Percentiles rank a stretch among this genome's conserved stretches.
These are phyloP conservation scores for Diploscapter pachys DNA, from an alignment of 1,140 invertebrate genomes.

Conservation along the genomic window DNA sequence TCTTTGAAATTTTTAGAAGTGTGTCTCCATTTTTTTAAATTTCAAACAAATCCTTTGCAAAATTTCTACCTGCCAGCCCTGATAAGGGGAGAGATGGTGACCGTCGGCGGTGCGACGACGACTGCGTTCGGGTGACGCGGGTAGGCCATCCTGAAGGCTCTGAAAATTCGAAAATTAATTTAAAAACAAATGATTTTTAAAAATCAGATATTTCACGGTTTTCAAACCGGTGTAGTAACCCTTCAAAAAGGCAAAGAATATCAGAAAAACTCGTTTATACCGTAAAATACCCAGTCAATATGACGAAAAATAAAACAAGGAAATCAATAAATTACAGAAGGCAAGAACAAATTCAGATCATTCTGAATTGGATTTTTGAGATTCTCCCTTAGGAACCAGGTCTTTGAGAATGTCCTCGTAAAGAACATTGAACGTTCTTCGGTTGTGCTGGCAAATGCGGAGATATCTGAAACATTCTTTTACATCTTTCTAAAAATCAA, in stretches of 20 bases:
- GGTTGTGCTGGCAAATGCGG: conserved; percentile 20
- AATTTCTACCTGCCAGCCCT: conserved; percentile 40
- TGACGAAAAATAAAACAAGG: neutral
- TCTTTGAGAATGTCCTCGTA: conserved; percentile 9
- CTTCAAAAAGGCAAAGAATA: neutral
- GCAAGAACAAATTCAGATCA: neutral
- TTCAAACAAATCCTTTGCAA: neutral
- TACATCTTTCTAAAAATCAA: neutral
- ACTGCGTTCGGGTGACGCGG: conserved; percentile 47
- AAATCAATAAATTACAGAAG: neutral
- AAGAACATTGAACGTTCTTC: conserved; percentile 6
- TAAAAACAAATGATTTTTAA: neutral
- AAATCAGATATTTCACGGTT: conserved; percentile 2
- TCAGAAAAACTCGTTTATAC: neutral
- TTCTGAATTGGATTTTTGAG: neutral
- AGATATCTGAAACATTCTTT: conserved; percentile 11
- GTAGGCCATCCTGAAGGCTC: conserved; percentile 5
- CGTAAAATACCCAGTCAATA: neutral
- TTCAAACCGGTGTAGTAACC: neutral
- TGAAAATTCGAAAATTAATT: too few species aligned
- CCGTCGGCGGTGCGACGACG: conserved; percentile 47
- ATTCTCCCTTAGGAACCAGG: neutral
- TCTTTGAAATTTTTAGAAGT: neutral
- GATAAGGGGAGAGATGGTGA: conserved; percentile 52
- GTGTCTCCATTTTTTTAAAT: neutral